These are phyloP conservation scores for Caenorhabditis plicata DNA, from an alignment of 2,888 invertebrate species.

Conservation along the genomic window DNA sequence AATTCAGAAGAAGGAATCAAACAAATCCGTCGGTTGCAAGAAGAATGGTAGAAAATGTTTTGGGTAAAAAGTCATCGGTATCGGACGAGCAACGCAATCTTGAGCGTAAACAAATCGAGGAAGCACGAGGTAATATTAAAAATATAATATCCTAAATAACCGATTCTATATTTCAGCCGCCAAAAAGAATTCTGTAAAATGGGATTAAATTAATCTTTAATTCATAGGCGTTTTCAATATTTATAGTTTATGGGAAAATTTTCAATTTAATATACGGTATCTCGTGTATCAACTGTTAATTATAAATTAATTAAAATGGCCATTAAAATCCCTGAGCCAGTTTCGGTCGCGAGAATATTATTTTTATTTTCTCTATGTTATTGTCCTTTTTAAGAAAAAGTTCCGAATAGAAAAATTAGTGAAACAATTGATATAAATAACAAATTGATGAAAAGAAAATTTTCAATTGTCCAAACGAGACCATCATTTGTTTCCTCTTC, in stretches of 20 bases:
- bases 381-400: too few relatives aligned
- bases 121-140: constrained; percentile 21
- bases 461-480: neutral
- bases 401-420: too few relatives aligned
- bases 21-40: constrained; percentile 40
- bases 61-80: constrained; percentile 35
- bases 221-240: too few relatives aligned
- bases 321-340: too few relatives aligned
- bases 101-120: constrained; percentile 34
- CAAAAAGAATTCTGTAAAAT: constrained; percentile 33
- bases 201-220: constrained; percentile 37
- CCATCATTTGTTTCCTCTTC: too few relatives aligned
- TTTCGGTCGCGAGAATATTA: too few relatives aligned
- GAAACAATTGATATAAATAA: too few relatives aligned
- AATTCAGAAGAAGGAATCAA: constrained; percentile 9
- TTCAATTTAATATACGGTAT: too few relatives aligned
- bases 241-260: too few relatives aligned
- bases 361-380: too few relatives aligned
- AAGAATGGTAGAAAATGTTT: constrained; percentile 40
- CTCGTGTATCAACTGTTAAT: too few relatives aligned
- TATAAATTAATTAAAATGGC: too few relatives aligned
- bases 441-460: constrained; percentile 3
- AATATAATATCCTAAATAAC: neutral
- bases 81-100: constrained; percentile 32
- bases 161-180: constrained; percentile 25